Evolutionary conservation across 1,140 invertebrate genomes (phyloP).

Genomic region (Zaprionus ghesquierei): DNA sequence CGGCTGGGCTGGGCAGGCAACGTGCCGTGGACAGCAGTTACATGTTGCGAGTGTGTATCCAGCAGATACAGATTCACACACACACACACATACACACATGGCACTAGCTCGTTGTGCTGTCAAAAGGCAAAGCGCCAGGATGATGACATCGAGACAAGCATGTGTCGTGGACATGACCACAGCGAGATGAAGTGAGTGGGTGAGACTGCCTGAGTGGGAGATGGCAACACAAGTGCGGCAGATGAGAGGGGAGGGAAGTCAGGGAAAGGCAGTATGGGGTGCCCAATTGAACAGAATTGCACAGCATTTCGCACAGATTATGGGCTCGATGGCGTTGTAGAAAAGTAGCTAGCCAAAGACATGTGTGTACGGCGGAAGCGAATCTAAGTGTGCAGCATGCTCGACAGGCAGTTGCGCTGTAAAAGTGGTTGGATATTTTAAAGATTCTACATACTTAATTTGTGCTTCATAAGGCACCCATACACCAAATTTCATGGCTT

Average conservation of each 20-base stretch:
- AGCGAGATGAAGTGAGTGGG: background rate
- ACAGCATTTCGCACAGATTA: constrained; percentile 49
- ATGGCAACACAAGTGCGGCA: background rate
- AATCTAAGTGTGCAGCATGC: background rate
- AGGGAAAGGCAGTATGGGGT: background rate
- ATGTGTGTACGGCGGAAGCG: background rate
- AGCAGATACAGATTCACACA: constrained; percentile 22
- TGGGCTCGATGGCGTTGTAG: constrained; percentile 25
- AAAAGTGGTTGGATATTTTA: background rate
- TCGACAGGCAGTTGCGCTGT: constrained; percentile 5
- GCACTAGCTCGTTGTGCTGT: constrained; percentile 18
- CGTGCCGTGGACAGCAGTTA: constrained; percentile 7
- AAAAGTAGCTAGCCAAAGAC: background rate
- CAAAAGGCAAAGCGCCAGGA: constrained; percentile 45
- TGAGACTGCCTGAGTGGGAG: background rate
- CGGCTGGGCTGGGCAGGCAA: background rate
- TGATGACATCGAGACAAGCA: constrained; percentile 55
- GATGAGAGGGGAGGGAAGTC: no score
- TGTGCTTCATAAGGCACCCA: background rate
- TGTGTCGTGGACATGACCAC: constrained; percentile 44
- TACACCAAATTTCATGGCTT: background rate
- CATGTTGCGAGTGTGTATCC: constrained; percentile 14
- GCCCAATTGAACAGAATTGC: constrained; percentile 43
- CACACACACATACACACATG: background rate
- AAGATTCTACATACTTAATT: background rate